These are phyloP conservation scores for Callionymus lyra DNA, from an alignment of 2,113 vertebrate species.

Conservation along the genomic window DNA sequence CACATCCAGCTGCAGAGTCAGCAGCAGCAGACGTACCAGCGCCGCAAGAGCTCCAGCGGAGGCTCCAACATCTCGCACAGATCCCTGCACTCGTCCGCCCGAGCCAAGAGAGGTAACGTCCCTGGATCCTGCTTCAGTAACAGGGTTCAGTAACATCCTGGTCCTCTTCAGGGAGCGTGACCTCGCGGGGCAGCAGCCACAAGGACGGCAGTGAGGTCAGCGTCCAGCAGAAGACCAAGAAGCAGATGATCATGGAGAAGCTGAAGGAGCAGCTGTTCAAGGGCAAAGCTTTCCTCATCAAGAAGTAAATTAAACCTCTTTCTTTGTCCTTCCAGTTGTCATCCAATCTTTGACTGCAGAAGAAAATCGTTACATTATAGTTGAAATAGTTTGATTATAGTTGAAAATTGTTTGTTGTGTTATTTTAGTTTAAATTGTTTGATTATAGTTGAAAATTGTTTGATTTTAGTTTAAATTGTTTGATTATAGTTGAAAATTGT, in stretches of 20 bases:
- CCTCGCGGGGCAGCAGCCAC: constrained; percentile 82
- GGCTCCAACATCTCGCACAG: constrained; percentile 73
- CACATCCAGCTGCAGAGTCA: constrained; percentile 77
- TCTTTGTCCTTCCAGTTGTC: not conserved
- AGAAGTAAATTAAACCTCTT: constrained; percentile 63
- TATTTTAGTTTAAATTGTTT: too few relatives aligned
- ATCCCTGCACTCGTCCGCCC: constrained; percentile 76
- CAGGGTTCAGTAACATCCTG: too few relatives aligned
- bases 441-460: too few relatives aligned
- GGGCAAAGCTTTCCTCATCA: constrained; percentile 78
- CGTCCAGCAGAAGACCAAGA: constrained; percentile 79
- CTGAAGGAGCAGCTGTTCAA: constrained; percentile 83
- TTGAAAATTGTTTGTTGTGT: too few relatives aligned
- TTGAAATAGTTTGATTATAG: too few relatives aligned
- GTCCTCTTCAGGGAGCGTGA: constrained; percentile 80
- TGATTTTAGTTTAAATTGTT: too few relatives aligned
- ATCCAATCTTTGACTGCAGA: not conserved
- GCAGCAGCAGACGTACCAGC: constrained; percentile 71
- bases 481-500: too few relatives aligned
- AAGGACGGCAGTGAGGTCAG: constrained; percentile 80
- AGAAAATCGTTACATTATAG: not conserved
- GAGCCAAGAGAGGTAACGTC: constrained; percentile 82
- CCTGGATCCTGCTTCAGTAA: not conserved
- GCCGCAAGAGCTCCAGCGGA: constrained; percentile 78
- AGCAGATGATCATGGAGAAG: constrained; percentile 84